Evolutionary conservation across 2,113 vertebrate genomes (phyloP).

Genomic region (Leucopternis melanops): DNA sequence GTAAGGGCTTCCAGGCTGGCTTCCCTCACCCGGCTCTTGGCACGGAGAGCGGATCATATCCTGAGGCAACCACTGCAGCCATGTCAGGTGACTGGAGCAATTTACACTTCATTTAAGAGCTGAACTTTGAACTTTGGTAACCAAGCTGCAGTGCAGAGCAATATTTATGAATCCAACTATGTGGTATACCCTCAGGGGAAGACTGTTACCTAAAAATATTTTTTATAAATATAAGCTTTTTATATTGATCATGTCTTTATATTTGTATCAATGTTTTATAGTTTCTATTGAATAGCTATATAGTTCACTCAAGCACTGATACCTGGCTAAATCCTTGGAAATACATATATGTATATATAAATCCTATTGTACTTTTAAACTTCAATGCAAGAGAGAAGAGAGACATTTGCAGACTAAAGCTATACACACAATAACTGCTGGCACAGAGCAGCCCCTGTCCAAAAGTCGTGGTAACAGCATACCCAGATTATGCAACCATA

Average conservation of each 20-base stretch:
- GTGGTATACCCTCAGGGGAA: constrained; percentile 94
- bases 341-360: constrained; percentile 35
- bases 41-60: neutral
- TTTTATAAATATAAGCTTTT: constrained; percentile 91
- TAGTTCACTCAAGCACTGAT: constrained; percentile 97
- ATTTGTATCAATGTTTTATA: constrained; percentile 79
- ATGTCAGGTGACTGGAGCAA: constrained; percentile 73
- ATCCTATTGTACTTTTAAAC: constrained; percentile 53
- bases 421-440: neutral
- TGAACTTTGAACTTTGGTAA: constrained; percentile 71
- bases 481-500: neutral
- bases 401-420: constrained; percentile 30
- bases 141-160: constrained; percentile 72
- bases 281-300: constrained; percentile 83
- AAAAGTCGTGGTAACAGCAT: neutral
- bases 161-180: constrained; percentile 79
- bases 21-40: neutral
- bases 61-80: constrained; percentile 73
- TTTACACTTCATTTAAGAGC: constrained; percentile 67
- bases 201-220: constrained; percentile 87
- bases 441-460: neutral
- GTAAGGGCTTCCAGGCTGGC: neutral
- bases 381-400: constrained; percentile 30
- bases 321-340: constrained; percentile 73
- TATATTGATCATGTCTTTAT: constrained; percentile 85